Evolutionary conservation across 64 coral and sea anemone species (phyloP), one percentile per base, ranked within the genome.

Genomic region (Dendrophyllia cribrosa): DNA sequence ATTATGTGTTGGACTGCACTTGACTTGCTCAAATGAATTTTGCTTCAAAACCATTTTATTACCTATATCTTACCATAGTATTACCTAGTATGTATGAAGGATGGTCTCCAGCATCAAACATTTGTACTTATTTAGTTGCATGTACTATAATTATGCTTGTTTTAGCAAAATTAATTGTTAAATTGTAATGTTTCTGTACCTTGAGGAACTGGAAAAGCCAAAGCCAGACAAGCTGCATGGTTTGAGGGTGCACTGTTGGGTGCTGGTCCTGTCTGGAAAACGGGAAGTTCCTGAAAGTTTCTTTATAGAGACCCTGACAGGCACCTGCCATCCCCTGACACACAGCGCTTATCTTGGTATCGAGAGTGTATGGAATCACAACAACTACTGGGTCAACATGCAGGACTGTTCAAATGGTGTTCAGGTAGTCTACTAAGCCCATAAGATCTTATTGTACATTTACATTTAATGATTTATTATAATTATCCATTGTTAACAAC

Each of bases 381-480:
- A 96, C 87, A 99, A 99, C 51, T 99, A 93, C 56, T 99, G 97
- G 97, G 88, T 99, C 0, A 99, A 99, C 72, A 99, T 99, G 97
- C 97, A 99, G 64, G 97, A 99, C 50, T 99, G 97, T 34, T 96
- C 97, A 48, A 83, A 88, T n/a, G 97, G 97, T 52, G 92, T 99
- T 88, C 91, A 94, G 84, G 97, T 81, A 62, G n/a, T 11, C 56
- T 4, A 19, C 26, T 43, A 15, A 43, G 16, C 34, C 34, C 34
- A 34, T 34, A 34, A 34, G 34, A n/a, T n/a, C 15, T 47, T 26
- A 76, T 15, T 16, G 5, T 75, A 34, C 34, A 2, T 34, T 34
- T 34, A 34, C 34, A 34, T 34, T 34, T n/a, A n/a, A n/a, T n/a
- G n/a, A n/a, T n/a, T n/a, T 34, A 34, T 34, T 34, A 34, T 34